phyloP scores from a whole-genome alignment of 2,797 vertebrate genomes.

The Kryptolebias ocellatus region DNA sequence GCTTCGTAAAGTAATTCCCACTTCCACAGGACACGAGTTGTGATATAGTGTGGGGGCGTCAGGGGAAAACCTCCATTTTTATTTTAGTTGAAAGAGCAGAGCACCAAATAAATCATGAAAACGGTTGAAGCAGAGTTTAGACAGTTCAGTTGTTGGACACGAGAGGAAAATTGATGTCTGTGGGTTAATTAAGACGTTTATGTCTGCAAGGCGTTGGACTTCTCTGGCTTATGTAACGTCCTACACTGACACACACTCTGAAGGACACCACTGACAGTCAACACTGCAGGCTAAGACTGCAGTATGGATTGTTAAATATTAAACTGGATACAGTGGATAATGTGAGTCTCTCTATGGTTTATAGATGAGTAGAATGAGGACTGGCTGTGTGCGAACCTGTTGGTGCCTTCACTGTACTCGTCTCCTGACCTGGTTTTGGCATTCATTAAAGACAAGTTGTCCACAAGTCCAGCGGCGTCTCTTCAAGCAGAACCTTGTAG shows the following conservation, averaged over 20 bases:
- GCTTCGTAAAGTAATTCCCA: slow-evolving; percentile 1
- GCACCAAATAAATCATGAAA: slow-evolving; percentile 30
- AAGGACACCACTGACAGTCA: slow-evolving; percentile 13
- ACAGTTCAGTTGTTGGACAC: slow-evolving; percentile 9
- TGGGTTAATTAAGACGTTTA: slow-evolving; percentile 42
- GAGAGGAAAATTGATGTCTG: background rate
- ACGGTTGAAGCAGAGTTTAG: background rate
- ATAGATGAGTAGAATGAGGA: slow-evolving; percentile 50
- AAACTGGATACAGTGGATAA: slow-evolving; percentile 49
- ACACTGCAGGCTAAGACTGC: slow-evolving; percentile 16
- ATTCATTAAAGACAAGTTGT: slow-evolving; percentile 48
- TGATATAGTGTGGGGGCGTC: background rate
- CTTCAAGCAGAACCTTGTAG: background rate
- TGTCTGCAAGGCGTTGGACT: slow-evolving; percentile 25
- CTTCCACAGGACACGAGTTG: slow-evolving; percentile 2
- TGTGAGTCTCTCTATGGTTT: slow-evolving; percentile 43
- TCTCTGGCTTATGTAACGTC: slow-evolving; percentile 17
- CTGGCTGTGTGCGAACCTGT: slow-evolving; percentile 36
- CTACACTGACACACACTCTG: background rate
- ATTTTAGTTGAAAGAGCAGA: slow-evolving; percentile 19
- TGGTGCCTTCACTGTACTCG: slow-evolving; percentile 17
- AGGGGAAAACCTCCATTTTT: slow-evolving; percentile 29
- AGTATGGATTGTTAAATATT: slow-evolving; percentile 56
- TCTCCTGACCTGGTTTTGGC: slow-evolving; percentile 6
- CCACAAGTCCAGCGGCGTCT: slow-evolving; percentile 1